Evolutionary conservation across 2,797 vertebrate species (phyloP).

Genomic region (Avahi laniger): DNA sequence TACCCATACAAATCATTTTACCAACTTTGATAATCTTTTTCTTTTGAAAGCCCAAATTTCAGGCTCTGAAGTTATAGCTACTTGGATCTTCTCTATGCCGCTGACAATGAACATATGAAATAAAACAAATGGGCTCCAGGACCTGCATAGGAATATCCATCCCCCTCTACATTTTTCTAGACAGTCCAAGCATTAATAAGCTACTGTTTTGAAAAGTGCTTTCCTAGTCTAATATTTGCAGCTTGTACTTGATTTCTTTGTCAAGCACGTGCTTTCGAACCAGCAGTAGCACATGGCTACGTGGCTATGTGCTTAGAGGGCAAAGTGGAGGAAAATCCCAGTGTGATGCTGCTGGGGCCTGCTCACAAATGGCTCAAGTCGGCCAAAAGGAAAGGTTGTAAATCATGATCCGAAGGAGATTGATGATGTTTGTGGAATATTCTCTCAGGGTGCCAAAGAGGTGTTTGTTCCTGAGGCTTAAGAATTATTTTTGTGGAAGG

Average conservation of each 20-base stretch:
- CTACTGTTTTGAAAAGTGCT: background rate
- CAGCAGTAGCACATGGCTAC: fast-evolving
- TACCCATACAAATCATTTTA: conserved; percentile 63
- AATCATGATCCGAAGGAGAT: conserved; percentile 86
- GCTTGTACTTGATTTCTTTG: conserved; percentile 8
- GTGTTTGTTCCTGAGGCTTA: conserved; percentile 86
- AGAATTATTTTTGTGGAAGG: conserved; percentile 86
- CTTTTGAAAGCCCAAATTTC: background rate
- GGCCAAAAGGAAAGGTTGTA: conserved; percentile 83
- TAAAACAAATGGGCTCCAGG: background rate
- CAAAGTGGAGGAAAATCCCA: conserved; percentile 81
- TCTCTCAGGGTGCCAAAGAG: conserved; percentile 84
- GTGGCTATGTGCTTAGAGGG: conserved; percentile 50
- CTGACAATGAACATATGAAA: background rate
- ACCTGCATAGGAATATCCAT: background rate
- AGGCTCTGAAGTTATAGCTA: background rate
- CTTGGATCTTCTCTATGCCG: background rate
- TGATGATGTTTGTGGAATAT: conserved; percentile 86
- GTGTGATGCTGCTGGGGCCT: conserved; percentile 66
- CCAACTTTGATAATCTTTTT: conserved; percentile 56
- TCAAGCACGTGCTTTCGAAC: background rate
- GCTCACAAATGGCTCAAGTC: conserved; percentile 75
- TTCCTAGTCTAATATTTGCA: background rate
- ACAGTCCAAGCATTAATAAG: background rate
- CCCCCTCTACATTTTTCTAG: background rate